These are phyloP conservation scores for Nomada flava DNA, from an alignment of 2,888 invertebrate genomes.

Conservation along the genomic window DNA sequence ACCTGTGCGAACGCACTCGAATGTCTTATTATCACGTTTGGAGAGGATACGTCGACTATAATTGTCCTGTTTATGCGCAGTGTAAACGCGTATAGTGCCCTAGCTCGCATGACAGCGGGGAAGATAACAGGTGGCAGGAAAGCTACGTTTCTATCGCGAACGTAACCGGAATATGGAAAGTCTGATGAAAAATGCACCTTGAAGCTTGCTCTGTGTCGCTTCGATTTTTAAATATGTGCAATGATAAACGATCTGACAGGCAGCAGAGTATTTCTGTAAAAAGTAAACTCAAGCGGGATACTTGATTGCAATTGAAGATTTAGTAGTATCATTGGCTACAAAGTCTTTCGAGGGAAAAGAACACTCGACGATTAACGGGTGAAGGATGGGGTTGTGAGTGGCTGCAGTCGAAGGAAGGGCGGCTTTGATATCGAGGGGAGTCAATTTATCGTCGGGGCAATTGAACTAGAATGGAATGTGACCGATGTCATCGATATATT, in stretches of 20 bases:
- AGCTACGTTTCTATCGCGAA: background rate
- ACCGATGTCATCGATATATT: slow-evolving; percentile 59
- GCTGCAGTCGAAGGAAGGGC: slow-evolving; percentile 21
- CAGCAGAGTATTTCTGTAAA: no score
- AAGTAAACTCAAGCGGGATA: no score
- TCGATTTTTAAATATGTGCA: background rate
- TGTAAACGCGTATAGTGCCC: background rate
- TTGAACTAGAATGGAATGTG: slow-evolving; percentile 65
- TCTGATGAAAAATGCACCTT: slow-evolving; percentile 10
- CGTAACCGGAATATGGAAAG: background rate
- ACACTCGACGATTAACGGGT: slow-evolving; percentile 22
- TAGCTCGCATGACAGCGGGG: background rate
- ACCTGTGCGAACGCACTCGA: slow-evolving; percentile 9
- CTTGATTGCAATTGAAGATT: background rate
- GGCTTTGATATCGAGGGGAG: slow-evolving; percentile 57
- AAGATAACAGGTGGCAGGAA: slow-evolving; percentile 31
- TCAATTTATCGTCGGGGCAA: slow-evolving; percentile 62
- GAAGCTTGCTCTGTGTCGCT: background rate
- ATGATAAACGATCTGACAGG: background rate
- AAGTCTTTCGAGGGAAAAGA: background rate
- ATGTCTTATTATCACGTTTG: slow-evolving; percentile 24
- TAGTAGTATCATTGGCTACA: background rate
- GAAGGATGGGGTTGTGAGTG: slow-evolving; percentile 33
- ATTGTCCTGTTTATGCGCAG: slow-evolving; percentile 6
- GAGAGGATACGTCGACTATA: slow-evolving; percentile 23